These are phyloP conservation scores for Stomorhina lunata DNA, from an alignment of 2,888 invertebrate genomes.

Conservation along the genomic window DNA sequence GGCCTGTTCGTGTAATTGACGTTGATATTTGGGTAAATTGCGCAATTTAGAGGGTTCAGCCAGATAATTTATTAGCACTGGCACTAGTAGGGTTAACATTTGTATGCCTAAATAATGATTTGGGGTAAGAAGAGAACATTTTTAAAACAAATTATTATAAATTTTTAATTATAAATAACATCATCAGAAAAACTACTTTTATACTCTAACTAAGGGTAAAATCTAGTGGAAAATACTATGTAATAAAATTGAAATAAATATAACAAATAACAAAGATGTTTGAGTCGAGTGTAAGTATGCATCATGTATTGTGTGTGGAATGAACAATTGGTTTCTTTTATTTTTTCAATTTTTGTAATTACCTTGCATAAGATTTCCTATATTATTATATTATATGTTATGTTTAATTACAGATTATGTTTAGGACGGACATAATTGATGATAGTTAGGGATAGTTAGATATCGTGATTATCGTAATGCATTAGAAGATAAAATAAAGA, in stretches of 20 bases:
- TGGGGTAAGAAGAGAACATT: constrained; percentile 65
- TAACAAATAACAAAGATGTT: not conserved
- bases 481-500: constrained; percentile 55
- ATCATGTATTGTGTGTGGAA: too few species aligned
- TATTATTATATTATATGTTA: constrained; percentile 57
- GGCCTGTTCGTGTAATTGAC: constrained; percentile 91
- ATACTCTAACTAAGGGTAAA: not conserved
- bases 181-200: too few species aligned
- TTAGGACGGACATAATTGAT: constrained; percentile 42
- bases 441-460: constrained; percentile 47
- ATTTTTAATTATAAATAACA: not conserved
- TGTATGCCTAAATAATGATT: constrained; percentile 89
- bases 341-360: constrained; percentile 70
- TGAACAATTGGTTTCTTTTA: too few species aligned
- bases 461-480: constrained; percentile 49
- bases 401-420: constrained; percentile 38
- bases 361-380: constrained; percentile 84
- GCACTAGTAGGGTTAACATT: constrained; percentile 93
- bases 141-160: not conserved
- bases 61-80: constrained; percentile 92
- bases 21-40: constrained; percentile 83
- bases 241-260: constrained; percentile 3
- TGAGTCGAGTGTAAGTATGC: constrained; percentile 4
- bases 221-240: not conserved
- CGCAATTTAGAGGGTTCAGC: constrained; percentile 85